Conservation (phyloP, 2,797 vertebrate genomes). For the Manis pentadactyla region DNA sequence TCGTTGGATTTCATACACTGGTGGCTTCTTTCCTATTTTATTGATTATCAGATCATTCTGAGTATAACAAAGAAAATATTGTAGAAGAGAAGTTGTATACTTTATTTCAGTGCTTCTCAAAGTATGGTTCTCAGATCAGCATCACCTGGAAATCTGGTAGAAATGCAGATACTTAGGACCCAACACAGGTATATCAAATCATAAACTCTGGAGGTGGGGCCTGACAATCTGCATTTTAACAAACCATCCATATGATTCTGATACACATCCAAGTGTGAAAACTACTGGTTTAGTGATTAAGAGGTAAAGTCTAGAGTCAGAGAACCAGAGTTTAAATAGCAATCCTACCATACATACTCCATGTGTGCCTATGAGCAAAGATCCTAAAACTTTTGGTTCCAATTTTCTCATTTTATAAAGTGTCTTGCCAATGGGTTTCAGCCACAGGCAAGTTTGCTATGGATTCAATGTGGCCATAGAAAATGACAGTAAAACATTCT, state of each 20-base stretch:
- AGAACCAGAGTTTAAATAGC: neutral
- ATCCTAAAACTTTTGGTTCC: neutral
- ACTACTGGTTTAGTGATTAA: neutral
- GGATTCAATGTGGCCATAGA: no score
- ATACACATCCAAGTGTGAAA: neutral
- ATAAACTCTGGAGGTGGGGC: neutral
- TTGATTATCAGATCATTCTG: neutral
- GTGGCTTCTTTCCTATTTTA: neutral
- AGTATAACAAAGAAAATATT: neutral
- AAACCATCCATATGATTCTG: neutral
- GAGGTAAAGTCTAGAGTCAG: neutral
- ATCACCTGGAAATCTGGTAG: neutral
- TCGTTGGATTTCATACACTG: neutral
- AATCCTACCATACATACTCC: neutral
- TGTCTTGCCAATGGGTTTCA: no score
- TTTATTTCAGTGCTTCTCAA: neutral
- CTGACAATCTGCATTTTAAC: neutral
- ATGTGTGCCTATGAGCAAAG: neutral
- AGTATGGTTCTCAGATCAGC: neutral
- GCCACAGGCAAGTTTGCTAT: no score
- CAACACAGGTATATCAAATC: neutral
- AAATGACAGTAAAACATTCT: no score
- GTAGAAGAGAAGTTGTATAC: neutral
- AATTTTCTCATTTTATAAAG: conserved; percentile 1
- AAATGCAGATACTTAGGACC: neutral